Base-by-base conservation (phyloP, 1,140 invertebrate species). In the Dinoponera quadriceps region DNA sequence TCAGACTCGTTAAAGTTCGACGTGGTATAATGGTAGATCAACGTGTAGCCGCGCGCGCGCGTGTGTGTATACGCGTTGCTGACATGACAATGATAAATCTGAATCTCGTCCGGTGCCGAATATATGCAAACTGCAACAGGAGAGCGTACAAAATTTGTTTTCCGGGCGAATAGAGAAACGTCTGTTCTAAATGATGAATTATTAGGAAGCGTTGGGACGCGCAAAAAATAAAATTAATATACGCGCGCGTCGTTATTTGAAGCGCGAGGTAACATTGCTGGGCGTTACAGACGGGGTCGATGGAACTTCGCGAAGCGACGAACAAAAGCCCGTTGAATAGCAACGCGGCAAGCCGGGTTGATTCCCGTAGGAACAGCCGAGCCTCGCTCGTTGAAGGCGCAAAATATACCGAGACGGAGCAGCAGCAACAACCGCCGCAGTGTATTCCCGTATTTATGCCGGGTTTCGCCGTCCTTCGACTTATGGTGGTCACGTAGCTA, bases 401-500 rank as follows among this genome's bases (percentile, higher is more conserved):
- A 77, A 77, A 78, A 78, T 69, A 29, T 59, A 71, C 0, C 20
- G 33, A 54, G 65, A 82, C 5, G 38, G 22, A 62, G 18, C 51
- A 29, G 29, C 71, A 48, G 55, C 54, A 60, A 44, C 25, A 44
- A 3, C 38, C 3, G 38, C 38, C 38, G 38, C 38, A 44, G 38
- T 59, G 13, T 55, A 16, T 80, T 71, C 38, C 25, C 27, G 18
- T 82, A 85, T 87, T 82, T 88, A 85, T 55, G 51, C 49, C 27
- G 9, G 14, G 66, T n/a, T 44, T 1, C 5, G 13, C n/a, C 25
- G 27, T 60, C 13, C 55, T 62, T 74, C 77, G 72, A 83, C 77
- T 88, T 85, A 69, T 54, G 62, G 25, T 14, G 80, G 73, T 80
- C 78, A 88, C 86, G 87, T 88, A 88, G 49, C 59, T 71, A 69